Evolutionary conservation across 2,888 invertebrate genomes (phyloP).

Genomic region (Aphelenchoides bicaudatus): DNA sequence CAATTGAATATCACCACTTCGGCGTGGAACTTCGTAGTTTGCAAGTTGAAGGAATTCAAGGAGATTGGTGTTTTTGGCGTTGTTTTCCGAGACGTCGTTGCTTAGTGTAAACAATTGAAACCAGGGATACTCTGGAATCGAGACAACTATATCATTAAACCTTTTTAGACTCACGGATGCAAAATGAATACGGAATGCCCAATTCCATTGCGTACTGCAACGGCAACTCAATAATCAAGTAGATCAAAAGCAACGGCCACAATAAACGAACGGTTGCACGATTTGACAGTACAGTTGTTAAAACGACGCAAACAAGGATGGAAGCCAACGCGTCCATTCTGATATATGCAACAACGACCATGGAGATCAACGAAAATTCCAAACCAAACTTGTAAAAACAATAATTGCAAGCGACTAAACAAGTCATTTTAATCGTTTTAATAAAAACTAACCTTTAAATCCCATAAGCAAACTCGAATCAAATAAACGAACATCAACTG

Average conservation of each 20-base stretch:
- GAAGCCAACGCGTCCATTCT: constrained; percentile 66
- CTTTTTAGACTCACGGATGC: constrained; percentile 63
- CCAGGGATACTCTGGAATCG: too few species aligned
- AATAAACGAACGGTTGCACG: constrained; percentile 65
- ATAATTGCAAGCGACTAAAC: too few species aligned
- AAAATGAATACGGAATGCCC: constrained; percentile 81
- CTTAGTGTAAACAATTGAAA: too few species aligned
- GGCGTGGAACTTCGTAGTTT: constrained; percentile 37
- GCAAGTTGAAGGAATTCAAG: constrained; percentile 45
- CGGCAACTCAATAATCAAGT: constrained; percentile 76
- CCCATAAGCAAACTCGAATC: constrained; percentile 76
- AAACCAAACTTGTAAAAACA: constrained; percentile 95
- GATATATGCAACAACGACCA: constrained; percentile 80
- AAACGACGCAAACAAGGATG: constrained; percentile 63
- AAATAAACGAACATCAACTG: constrained; percentile 73
- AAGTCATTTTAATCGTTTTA: too few species aligned
- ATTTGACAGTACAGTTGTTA: constrained; percentile 78
- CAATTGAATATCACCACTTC: constrained; percentile 22
- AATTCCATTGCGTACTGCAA: constrained; percentile 82
- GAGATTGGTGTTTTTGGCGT: too few species aligned
- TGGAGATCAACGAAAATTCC: constrained; percentile 80
- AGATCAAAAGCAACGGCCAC: constrained; percentile 80
- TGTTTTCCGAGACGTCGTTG: too few species aligned
- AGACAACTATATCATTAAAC: too few species aligned
- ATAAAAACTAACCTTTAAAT: constrained; percentile 79